phyloP scores from a whole-genome alignment of 2,888 invertebrate species.

The Mesochorus sp. region DNA sequence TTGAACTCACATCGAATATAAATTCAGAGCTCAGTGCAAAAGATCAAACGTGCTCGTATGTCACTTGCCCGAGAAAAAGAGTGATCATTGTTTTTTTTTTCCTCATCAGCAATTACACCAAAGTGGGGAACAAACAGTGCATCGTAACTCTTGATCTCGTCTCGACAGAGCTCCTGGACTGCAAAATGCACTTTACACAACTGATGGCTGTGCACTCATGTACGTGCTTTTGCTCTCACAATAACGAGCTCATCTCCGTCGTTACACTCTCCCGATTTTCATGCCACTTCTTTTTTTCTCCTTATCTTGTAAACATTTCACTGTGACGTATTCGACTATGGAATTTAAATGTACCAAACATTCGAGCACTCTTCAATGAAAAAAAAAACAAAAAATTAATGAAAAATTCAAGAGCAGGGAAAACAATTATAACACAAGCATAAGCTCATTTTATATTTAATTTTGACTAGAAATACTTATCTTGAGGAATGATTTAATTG shows the following conservation, averaged over 20 bases:
- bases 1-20: background rate
- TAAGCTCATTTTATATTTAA: no score
- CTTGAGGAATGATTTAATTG: no score
- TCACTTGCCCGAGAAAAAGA: conserved; percentile 24
- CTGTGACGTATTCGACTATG: conserved; percentile 3
- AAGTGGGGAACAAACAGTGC: conserved; percentile 24
- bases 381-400: background rate
- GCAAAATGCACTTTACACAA: conserved; percentile 48
- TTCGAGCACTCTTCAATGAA: background rate
- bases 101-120: conserved; percentile 41
- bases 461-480: no score
- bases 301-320: background rate
- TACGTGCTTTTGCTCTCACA: conserved; percentile 12
- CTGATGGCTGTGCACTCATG: background rate
- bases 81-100: conserved; percentile 51
- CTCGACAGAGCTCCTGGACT: background rate
- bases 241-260: conserved; percentile 26
- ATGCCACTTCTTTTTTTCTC: conserved; percentile 14
- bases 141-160: conserved; percentile 47
- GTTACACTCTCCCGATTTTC: conserved; percentile 29
- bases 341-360: background rate
- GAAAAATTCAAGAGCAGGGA: background rate
- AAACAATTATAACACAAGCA: background rate
- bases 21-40: background rate
- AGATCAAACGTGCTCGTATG: conserved; percentile 35